Conservation (phyloP, 2,113 vertebrate genomes). For the Antechinus flavipes region DNA sequence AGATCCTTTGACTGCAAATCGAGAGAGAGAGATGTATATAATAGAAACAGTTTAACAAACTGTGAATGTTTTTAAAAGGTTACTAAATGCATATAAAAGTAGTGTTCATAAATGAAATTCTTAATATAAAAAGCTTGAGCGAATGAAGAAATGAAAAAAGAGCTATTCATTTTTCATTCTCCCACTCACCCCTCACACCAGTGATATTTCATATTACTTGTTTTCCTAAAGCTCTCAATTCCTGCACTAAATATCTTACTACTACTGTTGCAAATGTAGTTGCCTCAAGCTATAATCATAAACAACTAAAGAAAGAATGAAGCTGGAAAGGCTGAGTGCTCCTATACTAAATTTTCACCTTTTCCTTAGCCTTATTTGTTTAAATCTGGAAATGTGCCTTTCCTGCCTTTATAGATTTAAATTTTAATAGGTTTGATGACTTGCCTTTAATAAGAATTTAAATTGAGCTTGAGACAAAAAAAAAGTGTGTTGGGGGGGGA, state of each 20-base stretch:
- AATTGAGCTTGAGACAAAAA: slow-evolving; percentile 29
- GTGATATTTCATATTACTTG: slow-evolving; percentile 3
- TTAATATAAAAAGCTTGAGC: background rate
- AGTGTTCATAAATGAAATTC: background rate
- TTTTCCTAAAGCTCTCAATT: slow-evolving; percentile 33
- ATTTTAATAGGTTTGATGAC: slow-evolving; percentile 48
- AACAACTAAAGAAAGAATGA: background rate
- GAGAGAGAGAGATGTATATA: background rate
- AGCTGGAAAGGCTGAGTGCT: background rate
- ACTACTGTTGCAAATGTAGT: background rate
- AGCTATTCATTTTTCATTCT: background rate
- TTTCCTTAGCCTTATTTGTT: background rate
- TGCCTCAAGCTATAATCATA: slow-evolving; percentile 12
- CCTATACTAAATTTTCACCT: too few species aligned
- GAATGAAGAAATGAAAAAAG: background rate
- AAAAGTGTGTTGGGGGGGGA: background rate
- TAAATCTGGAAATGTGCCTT: background rate
- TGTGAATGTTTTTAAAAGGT: background rate
- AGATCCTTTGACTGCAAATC: background rate
- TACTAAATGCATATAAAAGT: background rate
- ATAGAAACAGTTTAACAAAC: background rate
- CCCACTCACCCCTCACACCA: fast-evolving
- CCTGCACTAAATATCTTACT: slow-evolving; percentile 3
- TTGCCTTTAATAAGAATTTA: slow-evolving; percentile 59
- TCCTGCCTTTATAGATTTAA: slow-evolving; percentile 22